These are phyloP conservation scores for Nothoprocta perdicaria DNA, from an alignment of 2,113 vertebrate genomes.

Conservation along the genomic window DNA sequence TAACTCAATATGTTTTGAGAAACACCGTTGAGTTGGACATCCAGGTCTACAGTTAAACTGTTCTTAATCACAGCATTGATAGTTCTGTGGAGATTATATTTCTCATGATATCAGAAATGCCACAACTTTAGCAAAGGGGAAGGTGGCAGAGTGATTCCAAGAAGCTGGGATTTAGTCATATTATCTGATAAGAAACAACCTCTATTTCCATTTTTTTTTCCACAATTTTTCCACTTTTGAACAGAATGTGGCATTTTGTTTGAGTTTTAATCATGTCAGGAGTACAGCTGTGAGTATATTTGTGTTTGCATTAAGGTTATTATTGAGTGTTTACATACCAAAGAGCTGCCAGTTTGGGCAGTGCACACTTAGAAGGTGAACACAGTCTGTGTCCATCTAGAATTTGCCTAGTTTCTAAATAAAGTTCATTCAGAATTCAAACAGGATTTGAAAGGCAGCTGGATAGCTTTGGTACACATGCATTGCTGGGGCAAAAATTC, in stretches of 20 bases:
- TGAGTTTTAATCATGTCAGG: not conserved
- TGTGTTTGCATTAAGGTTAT: not conserved
- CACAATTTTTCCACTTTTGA: not conserved
- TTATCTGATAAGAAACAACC: not conserved
- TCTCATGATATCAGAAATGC: not conserved
- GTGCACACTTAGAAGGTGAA: not conserved
- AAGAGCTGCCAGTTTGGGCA: not conserved
- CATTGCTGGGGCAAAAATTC: not conserved
- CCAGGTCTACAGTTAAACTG: not conserved
- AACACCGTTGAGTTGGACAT: not conserved
- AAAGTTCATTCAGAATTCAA: conserved; percentile 7
- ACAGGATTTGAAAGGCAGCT: conserved; percentile 10
- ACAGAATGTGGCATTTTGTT: not conserved
- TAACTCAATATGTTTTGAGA: not conserved
- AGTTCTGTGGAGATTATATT: not conserved
- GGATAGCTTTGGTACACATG: not conserved
- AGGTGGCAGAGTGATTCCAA: not conserved
- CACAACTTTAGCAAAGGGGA: not conserved
- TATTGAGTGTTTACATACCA: not conserved
- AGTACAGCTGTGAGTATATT: not conserved
- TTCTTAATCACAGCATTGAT: not conserved
- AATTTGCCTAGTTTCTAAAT: conserved; percentile 7
- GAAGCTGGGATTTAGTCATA: not conserved
- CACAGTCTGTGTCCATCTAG: not conserved
- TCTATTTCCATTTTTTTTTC: not conserved